phyloP scores from a whole-genome alignment of 2,113 vertebrate genomes.

The Saccopteryx bilineata region DNA sequence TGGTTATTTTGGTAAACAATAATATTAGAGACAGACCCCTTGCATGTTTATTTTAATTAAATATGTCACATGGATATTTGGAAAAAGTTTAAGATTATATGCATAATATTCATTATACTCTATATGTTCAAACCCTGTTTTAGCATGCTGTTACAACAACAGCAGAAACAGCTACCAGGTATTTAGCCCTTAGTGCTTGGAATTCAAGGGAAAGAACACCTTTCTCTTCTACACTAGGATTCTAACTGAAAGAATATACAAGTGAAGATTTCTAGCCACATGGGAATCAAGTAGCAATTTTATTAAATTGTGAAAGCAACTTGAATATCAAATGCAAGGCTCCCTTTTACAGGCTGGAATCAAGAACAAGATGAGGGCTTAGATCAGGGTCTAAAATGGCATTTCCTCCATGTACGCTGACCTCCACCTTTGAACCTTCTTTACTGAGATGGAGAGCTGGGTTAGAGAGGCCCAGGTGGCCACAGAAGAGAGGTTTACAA shows the following conservation, averaged over 20 bases:
- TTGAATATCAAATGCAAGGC: not conserved
- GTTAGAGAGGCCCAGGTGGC: not conserved
- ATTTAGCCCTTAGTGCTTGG: not conserved
- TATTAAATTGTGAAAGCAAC: slow-evolving; percentile 37
- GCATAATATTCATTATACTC: not conserved
- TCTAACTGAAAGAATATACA: slow-evolving; percentile 39
- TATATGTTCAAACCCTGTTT: slow-evolving; percentile 16
- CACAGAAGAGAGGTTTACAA: not conserved
- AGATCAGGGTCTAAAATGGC: not conserved
- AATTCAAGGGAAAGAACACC: not conserved
- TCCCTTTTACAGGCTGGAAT: not conserved
- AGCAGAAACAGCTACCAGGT: slow-evolving; percentile 7
- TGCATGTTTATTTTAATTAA: slow-evolving; percentile 15
- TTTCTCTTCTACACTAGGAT: slow-evolving; percentile 18
- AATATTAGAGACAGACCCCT: not conserved
- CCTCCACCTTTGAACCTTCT: not conserved
- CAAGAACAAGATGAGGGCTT: not conserved
- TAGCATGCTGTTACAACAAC: not conserved
- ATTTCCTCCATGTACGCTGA: not conserved
- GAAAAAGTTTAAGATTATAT: not conserved
- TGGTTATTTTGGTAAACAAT: slow-evolving; percentile 35
- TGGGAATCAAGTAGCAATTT: not conserved
- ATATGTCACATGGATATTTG: not conserved
- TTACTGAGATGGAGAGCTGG: not conserved
- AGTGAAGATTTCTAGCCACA: slow-evolving; percentile 43